Base-by-base conservation (phyloP, 2,797 vertebrate species). In the Ambastaia sidthimunki region DNA sequence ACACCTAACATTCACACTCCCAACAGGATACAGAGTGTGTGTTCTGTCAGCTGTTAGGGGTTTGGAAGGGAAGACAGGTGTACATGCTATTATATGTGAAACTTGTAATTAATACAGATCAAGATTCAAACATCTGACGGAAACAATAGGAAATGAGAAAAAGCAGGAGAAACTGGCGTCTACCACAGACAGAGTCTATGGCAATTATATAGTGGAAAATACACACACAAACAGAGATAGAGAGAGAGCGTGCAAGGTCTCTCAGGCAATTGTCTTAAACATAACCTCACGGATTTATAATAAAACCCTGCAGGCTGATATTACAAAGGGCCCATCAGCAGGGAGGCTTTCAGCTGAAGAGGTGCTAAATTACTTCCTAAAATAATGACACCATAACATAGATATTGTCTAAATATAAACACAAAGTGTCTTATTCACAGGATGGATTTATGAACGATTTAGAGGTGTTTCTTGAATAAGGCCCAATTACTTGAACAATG, bases 281-380 rank as follows among this genome's bases (percentile, higher is more conserved):
- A 91, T 93, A 91, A 93, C 90, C 89, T 92, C 90, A 28, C 66
- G 89, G 91, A 90, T 92, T 92, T 92, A 87, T 86, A 85, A 80
- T 83, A 87, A 90, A 90, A 91, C 91, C 88, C 83, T 74, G 85
- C 88, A 86, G 88, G 91, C 87, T 89, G 87, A 89, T 87, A 89
- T 89, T 89, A 89, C 88, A 90, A 89, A 91, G 85, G 75, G 84
- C 23, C 82, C 44, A 85, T 66, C 34, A 11, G 47, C 44, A 63
- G 15, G 41, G 15, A 28, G 6, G 15, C 68, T 54, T 11, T 63
- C n/a, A n/a, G 15, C 47, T 54, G 52, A 55, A 78, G 67, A 71
- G 66, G 28, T 60, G 76, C n/a, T 28, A 71, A 78, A 41, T 44
- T 4, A 79, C 68, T 6, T 71, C 37, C 31, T 31, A n/a, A 78